Conservation (phyloP, 1,140 invertebrate genomes). For the Vanessa atalanta region DNA sequence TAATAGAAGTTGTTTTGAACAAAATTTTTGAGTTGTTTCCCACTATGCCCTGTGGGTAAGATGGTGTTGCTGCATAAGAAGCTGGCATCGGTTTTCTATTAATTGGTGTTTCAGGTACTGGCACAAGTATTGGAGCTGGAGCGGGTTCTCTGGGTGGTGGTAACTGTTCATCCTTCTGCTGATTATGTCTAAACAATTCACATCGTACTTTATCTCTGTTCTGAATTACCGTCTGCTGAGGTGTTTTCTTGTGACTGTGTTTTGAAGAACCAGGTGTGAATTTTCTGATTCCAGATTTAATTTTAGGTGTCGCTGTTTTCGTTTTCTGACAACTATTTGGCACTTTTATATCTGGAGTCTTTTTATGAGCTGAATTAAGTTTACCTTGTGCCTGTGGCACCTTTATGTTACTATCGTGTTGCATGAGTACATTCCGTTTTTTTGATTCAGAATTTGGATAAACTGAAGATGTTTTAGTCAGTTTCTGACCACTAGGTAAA, state of each 20-base stretch:
- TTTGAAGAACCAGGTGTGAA: conserved; percentile 63
- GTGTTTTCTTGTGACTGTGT: conserved; percentile 62
- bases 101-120: conserved; percentile 62
- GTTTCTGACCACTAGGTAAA: conserved; percentile 19
- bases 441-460: conserved; percentile 50
- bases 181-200: conserved; percentile 63
- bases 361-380: conserved; percentile 51
- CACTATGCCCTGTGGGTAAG: conserved; percentile 62
- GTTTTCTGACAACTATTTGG: conserved; percentile 51
- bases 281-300: conserved; percentile 67
- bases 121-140: conserved; percentile 11
- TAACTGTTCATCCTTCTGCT: conserved; percentile 31
- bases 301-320: conserved; percentile 64
- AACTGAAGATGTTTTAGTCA: conserved; percentile 27
- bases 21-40: conserved; percentile 62
- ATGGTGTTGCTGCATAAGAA: conserved; percentile 63
- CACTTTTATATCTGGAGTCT: conserved; percentile 56
- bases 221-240: conserved; percentile 45
- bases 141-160: conserved; percentile 9
- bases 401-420: conserved; percentile 48
- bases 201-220: conserved; percentile 69
- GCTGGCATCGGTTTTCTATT: conserved; percentile 59
- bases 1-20: conserved; percentile 73
- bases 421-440: conserved; percentile 49
- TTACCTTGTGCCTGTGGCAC: conserved; percentile 34